Evolutionary conservation across 2,113 vertebrate species (phyloP), one percentile per base, ranked within the genome.

Genomic region (Marmota flaviventris): DNA sequence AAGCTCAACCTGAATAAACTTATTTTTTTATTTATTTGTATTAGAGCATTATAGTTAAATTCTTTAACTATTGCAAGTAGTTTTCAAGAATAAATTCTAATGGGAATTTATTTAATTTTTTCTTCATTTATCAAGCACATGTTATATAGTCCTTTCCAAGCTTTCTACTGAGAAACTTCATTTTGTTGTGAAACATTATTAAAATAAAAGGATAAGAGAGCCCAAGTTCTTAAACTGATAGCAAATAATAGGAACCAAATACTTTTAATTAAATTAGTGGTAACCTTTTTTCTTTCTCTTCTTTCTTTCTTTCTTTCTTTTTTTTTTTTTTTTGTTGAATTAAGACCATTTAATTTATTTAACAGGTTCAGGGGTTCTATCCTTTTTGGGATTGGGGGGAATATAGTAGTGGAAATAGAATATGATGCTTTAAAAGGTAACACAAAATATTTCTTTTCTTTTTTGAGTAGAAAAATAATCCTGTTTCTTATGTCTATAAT

Each of bases 71-170:
- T 45, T 94, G 48, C 42, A 96, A 94, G 20, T 84, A 29, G 18
- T 91, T 88, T 92, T 94, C 22, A 86, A 85, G 83, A 96, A 42
- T 53, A 90, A 73, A 20, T 84, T 94, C 29, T 79, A n/a, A 7
- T 53, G 17, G 51, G 48, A 3, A 58, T 25, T 67, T 37, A 53
- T 51, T 90, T 14, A 76, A 45, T 84, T 73, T n/a, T 93, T 77
- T 77, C 32, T 16, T 3, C 17, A 72, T 42, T 72, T 12, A 48
- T 42, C 32, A 94, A 88, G 16, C 18, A 84, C 1, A 69, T 65
- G 67, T 78, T 73, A 67, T 12, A 13, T 87, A n/a, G 77, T 91
- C 12, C 63, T 91, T 85, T 93, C 73, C 22, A 67, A 73, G 37
- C 5, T 39, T 79, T 63, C 84, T 14, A 27, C 22, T 42, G 53